Evolutionary conservation across 2,888 invertebrate genomes (phyloP), one percentile per base, ranked within the genome.

Genomic region (Ditylenchus weischeri): DNA sequence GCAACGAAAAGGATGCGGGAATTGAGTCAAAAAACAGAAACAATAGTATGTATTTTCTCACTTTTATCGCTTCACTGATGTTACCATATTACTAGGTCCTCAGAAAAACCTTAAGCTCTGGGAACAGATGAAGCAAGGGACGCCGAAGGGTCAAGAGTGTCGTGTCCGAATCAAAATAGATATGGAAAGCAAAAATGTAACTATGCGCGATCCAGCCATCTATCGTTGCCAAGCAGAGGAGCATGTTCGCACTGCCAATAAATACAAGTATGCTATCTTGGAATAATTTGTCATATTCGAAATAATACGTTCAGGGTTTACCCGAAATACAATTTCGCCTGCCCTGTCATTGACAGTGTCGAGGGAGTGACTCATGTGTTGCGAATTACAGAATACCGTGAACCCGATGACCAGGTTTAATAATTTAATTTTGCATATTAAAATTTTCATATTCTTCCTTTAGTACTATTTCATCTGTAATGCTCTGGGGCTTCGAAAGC

Each of bases 321-420:
- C 85, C 98, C 98, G 23, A 99, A 96, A 0, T 99, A 99, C 83
- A 98, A 99, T 86, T 99, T 99, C 86, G 95, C 98, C 0, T 99
- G 98, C 83, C 98, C 98, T 0, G 94, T 99, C 59, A 96, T 99
- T 62, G 98, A 99, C 85, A 90, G 93, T 19, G 88, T 95, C 62
- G 98, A 99, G 86, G 90, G 91, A 65, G 94, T 99, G 21, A 99
- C 98, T 0, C 98, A 99, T 83, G 92, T 94, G 0, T 86, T 99
- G 64, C 88, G 98, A 61, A 99, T 98, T 0, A 96, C 93, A 86
- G 98, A 99, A 85, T 99, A 99, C 84, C 93, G 93, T 83, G 98
- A 99, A 84, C 87, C 94, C 36, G 96, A 99, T 84, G 91, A 91
- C 48, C 98, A 99, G 85, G 29, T 29, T 29, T 4, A n/a, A n/a